Conservation (phyloP, 2,797 vertebrate genomes). For the Hemibagrus guttatus region DNA sequence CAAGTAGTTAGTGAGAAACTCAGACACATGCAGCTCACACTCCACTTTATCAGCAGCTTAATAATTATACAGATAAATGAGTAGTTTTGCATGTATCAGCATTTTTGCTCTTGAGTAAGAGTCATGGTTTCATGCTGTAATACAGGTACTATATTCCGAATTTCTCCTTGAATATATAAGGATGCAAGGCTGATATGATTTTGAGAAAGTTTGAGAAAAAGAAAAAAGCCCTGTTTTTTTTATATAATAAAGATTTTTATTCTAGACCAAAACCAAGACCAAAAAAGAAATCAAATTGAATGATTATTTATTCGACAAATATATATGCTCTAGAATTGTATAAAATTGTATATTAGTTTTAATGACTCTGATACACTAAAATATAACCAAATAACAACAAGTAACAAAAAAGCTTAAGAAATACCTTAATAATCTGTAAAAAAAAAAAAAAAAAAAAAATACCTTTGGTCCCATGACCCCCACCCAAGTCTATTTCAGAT, state of each 20-base stretch:
- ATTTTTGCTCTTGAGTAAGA: background rate
- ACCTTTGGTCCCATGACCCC: no score
- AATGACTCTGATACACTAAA: no score
- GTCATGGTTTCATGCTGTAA: background rate
- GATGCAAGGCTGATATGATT: background rate
- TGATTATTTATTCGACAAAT: background rate
- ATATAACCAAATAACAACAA: background rate
- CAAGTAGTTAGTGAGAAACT: no score
- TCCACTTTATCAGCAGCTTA: no score
- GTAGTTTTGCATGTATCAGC: background rate
- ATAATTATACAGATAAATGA: background rate
- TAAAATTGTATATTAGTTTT: background rate
- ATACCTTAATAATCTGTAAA: background rate
- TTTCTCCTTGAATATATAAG: background rate
- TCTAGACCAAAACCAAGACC: background rate
- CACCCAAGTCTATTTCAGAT: background rate
- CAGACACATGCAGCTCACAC: no score
- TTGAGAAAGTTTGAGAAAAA: background rate
- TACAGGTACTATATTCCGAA: background rate
- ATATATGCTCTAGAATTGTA: background rate
- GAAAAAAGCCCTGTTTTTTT: background rate
- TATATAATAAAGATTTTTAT: background rate
- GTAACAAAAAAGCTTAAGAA: background rate
- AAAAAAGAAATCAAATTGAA: background rate
- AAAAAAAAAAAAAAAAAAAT: no score